Percentiles rank a stretch among this genome's conserved stretches.
Evolutionary conservation across 1,140 invertebrate species (phyloP).

Genomic region (Pararge aegeria): DNA sequence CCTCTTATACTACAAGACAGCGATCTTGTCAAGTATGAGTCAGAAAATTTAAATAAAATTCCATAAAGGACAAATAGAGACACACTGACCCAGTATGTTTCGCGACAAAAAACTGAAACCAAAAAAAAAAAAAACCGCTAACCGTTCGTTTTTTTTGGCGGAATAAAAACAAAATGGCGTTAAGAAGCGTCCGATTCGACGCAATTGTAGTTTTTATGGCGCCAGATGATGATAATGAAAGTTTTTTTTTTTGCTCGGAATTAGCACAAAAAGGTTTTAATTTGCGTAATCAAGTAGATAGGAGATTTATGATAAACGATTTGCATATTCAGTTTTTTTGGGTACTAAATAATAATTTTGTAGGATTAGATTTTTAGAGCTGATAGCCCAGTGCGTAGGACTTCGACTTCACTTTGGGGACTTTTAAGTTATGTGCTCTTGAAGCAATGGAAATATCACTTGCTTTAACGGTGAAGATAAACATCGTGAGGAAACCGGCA

Average conservation of each 20-base stretch:
- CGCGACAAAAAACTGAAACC: conserved; percentile 29
- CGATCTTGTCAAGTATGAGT: conserved; percentile 7
- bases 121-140: conserved; percentile 35
- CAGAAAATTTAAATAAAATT: conserved; percentile 14
- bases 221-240: conserved; percentile 47
- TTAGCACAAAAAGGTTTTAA: conserved; percentile 20
- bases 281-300: conserved; percentile 29
- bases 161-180: conserved; percentile 53
- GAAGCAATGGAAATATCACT: too few relatives aligned
- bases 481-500: too few relatives aligned
- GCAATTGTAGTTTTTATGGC: conserved; percentile 47
- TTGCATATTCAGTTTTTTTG: conserved; percentile 1
- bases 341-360: not conserved
- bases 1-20: conserved; percentile 2
- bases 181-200: conserved; percentile 29
- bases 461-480: too few relatives aligned
- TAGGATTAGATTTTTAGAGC: too few relatives aligned
- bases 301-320: not conserved
- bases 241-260: conserved; percentile 40
- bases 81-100: conserved; percentile 57
- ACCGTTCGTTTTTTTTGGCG: conserved; percentile 43
- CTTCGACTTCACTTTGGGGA: too few relatives aligned
- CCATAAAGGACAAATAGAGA: conserved; percentile 50
- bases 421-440: too few relatives aligned
- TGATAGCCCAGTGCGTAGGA: too few relatives aligned